Evolutionary conservation across 2,888 invertebrate genomes (phyloP).

Genomic region (Sepiola atlantica): DNA sequence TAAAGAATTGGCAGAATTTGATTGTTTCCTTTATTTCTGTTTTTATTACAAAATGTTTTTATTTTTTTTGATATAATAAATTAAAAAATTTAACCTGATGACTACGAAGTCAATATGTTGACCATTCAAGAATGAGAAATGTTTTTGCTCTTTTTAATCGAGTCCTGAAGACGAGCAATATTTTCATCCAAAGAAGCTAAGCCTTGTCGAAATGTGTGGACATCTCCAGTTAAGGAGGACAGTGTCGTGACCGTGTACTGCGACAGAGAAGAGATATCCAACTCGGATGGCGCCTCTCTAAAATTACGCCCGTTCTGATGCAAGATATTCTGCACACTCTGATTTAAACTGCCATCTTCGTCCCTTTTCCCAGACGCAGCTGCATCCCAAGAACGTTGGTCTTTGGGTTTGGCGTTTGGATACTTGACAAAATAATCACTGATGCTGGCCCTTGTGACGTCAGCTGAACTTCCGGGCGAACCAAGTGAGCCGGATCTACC

Average conservation of each 20-base stretch:
- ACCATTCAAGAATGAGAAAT: conserved; percentile 55
- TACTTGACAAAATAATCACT: conserved; percentile 69
- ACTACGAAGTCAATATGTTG: neutral
- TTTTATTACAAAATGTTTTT: neutral
- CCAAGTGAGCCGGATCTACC: neutral
- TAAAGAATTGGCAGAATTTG: neutral
- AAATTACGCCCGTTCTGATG: neutral
- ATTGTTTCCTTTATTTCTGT: neutral
- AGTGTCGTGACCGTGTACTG: conserved; percentile 54
- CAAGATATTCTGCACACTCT: neutral
- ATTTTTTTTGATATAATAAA: neutral
- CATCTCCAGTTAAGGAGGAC: conserved; percentile 62
- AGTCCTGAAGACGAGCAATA: conserved; percentile 65
- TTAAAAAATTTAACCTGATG: neutral
- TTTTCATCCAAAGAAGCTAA: conserved; percentile 69
- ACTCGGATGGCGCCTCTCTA: conserved; percentile 44
- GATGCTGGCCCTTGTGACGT: conserved; percentile 56
- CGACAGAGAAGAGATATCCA: conserved; percentile 60
- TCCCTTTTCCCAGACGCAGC: neutral
- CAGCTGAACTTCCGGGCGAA: neutral
- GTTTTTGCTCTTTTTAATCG: conserved; percentile 65
- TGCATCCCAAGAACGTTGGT: neutral
- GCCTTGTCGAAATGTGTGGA: conserved; percentile 65
- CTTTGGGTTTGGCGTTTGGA: conserved; percentile 47
- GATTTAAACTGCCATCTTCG: neutral